Conservation (phyloP, 1,140 invertebrate genomes). For the Hylaeus anthracinus region DNA sequence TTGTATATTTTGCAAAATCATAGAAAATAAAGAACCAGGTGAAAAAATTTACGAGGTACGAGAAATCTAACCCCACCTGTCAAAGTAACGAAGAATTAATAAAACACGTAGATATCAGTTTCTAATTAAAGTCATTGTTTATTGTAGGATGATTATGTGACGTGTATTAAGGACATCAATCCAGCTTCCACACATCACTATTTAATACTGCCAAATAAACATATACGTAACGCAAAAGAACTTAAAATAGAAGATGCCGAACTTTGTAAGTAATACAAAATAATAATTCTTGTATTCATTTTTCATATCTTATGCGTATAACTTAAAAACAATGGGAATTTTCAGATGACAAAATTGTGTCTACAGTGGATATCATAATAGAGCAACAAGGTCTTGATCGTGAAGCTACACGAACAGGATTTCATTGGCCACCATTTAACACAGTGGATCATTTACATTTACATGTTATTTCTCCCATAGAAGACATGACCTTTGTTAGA, state of each 20-base stretch:
- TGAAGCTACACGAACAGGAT: conserved; percentile 87
- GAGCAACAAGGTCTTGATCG: conserved; percentile 80
- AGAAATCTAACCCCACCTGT: conserved; percentile 24
- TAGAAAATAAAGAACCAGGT: conserved; percentile 82
- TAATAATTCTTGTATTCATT: conserved; percentile 15
- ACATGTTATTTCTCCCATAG: conserved; percentile 91
- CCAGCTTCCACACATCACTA: conserved; percentile 91
- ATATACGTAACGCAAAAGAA: conserved; percentile 87
- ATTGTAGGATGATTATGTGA: conserved; percentile 88
- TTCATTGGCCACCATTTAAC: conserved; percentile 95
- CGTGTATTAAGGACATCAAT: conserved; percentile 91
- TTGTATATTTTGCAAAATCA: conserved; percentile 87
- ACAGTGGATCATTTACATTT: conserved; percentile 92
- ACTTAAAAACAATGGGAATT: conserved; percentile 44
- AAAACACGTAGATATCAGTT: neutral
- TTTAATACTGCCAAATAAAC: conserved; percentile 89
- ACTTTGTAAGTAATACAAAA: conserved; percentile 82
- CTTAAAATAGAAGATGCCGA: conserved; percentile 84
- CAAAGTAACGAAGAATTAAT: neutral
- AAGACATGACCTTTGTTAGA: conserved; percentile 87
- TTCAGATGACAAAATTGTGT: conserved; percentile 85
- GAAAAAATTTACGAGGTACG: conserved; percentile 80
- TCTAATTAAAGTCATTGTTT: conserved; percentile 67
- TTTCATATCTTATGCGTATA: conserved; percentile 23
- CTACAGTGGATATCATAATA: conserved; percentile 82